Percentiles rank a stretch among this genome's conserved stretches.
phyloP scores from a whole-genome alignment of 2,888 invertebrate species.

The Sesia apiformis region DNA sequence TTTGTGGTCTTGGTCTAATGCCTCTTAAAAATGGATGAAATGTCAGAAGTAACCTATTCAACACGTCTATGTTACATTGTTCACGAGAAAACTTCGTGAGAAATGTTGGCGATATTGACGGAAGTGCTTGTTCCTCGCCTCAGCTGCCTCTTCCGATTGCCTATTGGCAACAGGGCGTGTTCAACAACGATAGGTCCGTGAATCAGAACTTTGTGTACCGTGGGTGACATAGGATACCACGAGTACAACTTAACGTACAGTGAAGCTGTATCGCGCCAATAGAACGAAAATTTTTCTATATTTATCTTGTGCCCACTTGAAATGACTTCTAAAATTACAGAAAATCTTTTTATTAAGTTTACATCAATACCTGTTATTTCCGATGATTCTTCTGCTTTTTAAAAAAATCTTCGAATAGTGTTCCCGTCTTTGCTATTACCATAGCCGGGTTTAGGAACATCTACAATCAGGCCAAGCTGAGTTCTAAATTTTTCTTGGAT shows the following conservation, averaged over 20 bases:
- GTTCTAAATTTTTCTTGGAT: conserved; percentile 11
- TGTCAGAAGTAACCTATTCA: no score
- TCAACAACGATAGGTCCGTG: not conserved
- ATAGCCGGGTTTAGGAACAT: conserved; percentile 14
- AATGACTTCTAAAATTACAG: conserved; percentile 18
- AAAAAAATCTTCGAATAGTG: conserved; percentile 16
- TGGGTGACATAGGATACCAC: conserved; percentile 26
- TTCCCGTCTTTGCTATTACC: conserved; percentile 14
- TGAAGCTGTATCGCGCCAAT: conserved; percentile 12
- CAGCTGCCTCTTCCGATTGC: not conserved
- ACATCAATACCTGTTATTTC: conserved; percentile 11
- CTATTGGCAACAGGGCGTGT: not conserved
- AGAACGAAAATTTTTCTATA: conserved; percentile 5
- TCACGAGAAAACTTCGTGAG: no score
- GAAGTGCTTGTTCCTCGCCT: not conserved
- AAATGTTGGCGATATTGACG: no score
- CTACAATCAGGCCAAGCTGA: conserved; percentile 21
- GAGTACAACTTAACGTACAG: conserved; percentile 22
- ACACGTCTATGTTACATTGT: no score
- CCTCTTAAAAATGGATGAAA: no score
- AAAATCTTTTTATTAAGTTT: conserved; percentile 13
- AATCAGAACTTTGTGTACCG: no score
- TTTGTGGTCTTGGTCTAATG: no score
- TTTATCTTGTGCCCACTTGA: conserved; percentile 11
- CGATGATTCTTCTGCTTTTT: no score